A percentile compares a stretch with the other conserved stretches of the same genome.
phyloP scores from a whole-genome alignment of 2,113 vertebrate genomes.

The Zapus hudsonius region DNA sequence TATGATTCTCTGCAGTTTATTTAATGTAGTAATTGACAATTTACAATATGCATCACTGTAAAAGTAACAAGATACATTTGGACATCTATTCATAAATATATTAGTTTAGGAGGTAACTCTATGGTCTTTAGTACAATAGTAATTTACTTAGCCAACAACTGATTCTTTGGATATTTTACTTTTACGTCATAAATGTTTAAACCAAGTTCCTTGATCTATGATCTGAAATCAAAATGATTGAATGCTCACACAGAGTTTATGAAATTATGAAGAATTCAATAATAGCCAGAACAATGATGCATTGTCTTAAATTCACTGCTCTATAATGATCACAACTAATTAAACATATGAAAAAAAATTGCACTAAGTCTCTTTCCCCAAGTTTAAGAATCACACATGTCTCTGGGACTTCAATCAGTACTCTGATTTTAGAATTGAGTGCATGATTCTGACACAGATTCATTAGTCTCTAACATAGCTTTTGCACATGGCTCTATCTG shows the following conservation, averaged over 20 bases:
- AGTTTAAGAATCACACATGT: slow-evolving; percentile 23
- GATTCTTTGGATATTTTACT: slow-evolving; percentile 11
- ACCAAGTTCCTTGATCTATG: neutral
- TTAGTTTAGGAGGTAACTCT: slow-evolving; percentile 27
- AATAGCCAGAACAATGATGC: neutral
- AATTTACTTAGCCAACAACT: neutral
- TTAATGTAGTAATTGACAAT: neutral
- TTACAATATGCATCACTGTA: neutral
- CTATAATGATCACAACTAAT: slow-evolving; percentile 55
- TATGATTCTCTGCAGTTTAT: neutral
- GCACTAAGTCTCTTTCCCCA: slow-evolving; percentile 52
- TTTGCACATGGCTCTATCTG: neutral
- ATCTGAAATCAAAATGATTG: slow-evolving; percentile 51
- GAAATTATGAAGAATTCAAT: slow-evolving; percentile 53
- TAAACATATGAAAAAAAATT: slow-evolving; percentile 57
- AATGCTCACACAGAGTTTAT: slow-evolving; percentile 52
- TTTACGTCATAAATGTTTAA: slow-evolving; percentile 21
- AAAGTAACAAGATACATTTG: neutral
- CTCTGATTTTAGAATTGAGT: slow-evolving; percentile 46
- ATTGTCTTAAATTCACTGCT: slow-evolving; percentile 62
- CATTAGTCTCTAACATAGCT: slow-evolving; percentile 16
- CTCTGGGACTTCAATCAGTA: slow-evolving; percentile 58
- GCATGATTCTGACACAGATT: slow-evolving; percentile 14
- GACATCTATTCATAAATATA: neutral
- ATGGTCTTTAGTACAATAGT: neutral